Evolutionary conservation across 2,113 vertebrate species (phyloP).

Genomic region (Lampris megalopsis): DNA sequence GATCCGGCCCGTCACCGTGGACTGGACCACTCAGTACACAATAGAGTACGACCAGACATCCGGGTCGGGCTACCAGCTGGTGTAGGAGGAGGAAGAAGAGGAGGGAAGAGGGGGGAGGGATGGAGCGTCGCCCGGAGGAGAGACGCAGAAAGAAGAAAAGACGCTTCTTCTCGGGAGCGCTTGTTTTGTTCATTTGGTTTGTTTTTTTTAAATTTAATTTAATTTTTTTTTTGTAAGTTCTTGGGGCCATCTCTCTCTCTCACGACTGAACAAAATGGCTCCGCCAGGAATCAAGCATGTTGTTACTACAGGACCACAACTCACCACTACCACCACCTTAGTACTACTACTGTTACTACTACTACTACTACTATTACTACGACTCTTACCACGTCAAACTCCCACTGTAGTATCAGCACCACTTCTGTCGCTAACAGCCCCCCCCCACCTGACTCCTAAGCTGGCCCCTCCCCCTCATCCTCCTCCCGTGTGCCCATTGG

Average conservation of each 20-base stretch:
- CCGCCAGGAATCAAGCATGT: conserved; percentile 90
- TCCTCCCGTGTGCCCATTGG: conserved; percentile 75
- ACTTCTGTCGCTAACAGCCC: conserved; percentile 49
- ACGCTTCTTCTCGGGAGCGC: conserved; percentile 80
- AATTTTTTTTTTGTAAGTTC: too few relatives aligned
- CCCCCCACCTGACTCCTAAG: conserved; percentile 49
- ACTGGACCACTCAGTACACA: conserved; percentile 98
- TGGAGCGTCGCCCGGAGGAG: neutral
- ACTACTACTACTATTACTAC: conserved; percentile 41
- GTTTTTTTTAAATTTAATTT: too few relatives aligned
- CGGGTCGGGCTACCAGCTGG: conserved; percentile 97
- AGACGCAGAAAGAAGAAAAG: conserved; percentile 63
- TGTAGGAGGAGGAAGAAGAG: conserved; percentile 77
- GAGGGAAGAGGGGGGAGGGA: neutral
- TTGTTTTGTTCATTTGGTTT: conserved; percentile 68
- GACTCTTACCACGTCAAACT: conserved; percentile 34
- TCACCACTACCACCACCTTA: conserved; percentile 33
- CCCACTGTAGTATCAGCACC: conserved; percentile 31
- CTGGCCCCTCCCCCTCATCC: conserved; percentile 57
- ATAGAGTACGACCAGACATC: conserved; percentile 99
- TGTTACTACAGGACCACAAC: conserved; percentile 82
- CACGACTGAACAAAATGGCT: conserved; percentile 76
- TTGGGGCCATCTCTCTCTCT: conserved; percentile 84
- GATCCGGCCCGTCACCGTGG: conserved; percentile 93
- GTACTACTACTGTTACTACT: neutral